Evolutionary conservation across 1,140 invertebrate species (phyloP).

Genomic region (Philaenus spumarius): DNA sequence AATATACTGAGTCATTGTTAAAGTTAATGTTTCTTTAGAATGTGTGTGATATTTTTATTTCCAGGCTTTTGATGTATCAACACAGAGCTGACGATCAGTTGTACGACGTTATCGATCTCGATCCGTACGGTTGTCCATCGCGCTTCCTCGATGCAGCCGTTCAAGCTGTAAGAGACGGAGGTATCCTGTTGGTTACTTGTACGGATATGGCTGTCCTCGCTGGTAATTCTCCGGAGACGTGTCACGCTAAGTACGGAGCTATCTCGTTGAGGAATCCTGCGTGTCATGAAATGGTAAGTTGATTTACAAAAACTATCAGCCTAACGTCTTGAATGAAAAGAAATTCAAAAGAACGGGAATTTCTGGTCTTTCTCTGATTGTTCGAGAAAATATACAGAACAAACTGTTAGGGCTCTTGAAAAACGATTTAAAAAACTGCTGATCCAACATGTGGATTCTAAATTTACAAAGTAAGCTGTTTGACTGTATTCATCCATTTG

Average conservation of each 20-base stretch:
- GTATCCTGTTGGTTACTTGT: constrained; percentile 87
- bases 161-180: constrained; percentile 68
- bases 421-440: too few species aligned
- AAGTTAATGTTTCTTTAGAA: too few species aligned
- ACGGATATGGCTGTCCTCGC: constrained; percentile 97
- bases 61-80: constrained; percentile 77
- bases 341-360: too few species aligned
- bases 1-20: too few species aligned
- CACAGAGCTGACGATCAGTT: constrained; percentile 54
- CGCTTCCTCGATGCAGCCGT: constrained; percentile 91
- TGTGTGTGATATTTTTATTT: constrained; percentile 32
- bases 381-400: too few species aligned
- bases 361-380: too few species aligned
- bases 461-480: too few species aligned
- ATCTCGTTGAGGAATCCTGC: constrained; percentile 77
- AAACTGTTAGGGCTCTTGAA: too few species aligned
- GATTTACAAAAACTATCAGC: too few species aligned
- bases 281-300: constrained; percentile 98
- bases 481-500: too few species aligned
- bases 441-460: too few species aligned
- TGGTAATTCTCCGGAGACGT: constrained; percentile 92
- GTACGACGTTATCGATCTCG: constrained; percentile 91
- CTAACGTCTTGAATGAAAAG: too few species aligned
- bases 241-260: constrained; percentile 90
- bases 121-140: constrained; percentile 95